Conservation (phyloP, 2,888 invertebrate genomes). For the Odontocolon sp. region DNA sequence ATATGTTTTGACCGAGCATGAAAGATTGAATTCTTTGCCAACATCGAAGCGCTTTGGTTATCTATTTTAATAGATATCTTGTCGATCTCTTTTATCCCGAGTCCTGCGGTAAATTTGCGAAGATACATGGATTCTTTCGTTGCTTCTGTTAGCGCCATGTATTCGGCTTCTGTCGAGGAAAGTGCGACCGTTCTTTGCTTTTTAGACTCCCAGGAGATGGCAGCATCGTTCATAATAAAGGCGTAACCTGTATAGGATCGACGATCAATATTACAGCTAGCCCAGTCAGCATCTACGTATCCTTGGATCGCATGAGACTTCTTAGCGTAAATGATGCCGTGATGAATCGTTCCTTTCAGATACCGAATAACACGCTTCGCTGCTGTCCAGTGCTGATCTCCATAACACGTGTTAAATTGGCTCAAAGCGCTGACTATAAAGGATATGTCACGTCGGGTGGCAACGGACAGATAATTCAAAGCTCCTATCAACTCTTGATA, state of each 20-base stretch:
- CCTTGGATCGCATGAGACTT: constrained; percentile 18
- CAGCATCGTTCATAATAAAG: not conserved
- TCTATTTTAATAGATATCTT: not conserved
- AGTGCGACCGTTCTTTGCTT: constrained; percentile 30
- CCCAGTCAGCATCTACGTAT: constrained; percentile 52
- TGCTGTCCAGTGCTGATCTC: not conserved
- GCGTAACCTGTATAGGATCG: constrained; percentile 23
- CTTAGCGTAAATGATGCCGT: constrained; percentile 33
- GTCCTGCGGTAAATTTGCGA: not conserved
- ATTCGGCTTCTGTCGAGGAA: no score
- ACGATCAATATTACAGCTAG: not conserved
- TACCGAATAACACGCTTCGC: not conserved
- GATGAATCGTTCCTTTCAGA: not conserved
- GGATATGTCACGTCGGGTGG: not conserved
- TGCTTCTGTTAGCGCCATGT: constrained; percentile 1
- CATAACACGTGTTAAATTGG: not conserved
- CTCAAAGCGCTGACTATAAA: not conserved
- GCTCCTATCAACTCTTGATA: constrained; percentile 29
- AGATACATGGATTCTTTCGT: constrained; percentile 20
- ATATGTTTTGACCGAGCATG: constrained; percentile 27
- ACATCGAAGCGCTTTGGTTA: constrained; percentile 32
- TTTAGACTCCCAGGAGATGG: constrained; percentile 13
- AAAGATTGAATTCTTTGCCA: constrained; percentile 6
- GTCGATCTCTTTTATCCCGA: not conserved
- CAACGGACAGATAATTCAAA: constrained; percentile 4